phyloP scores from a whole-genome alignment of 2,113 vertebrate genomes.

The Zosterops hypoxanthus region DNA sequence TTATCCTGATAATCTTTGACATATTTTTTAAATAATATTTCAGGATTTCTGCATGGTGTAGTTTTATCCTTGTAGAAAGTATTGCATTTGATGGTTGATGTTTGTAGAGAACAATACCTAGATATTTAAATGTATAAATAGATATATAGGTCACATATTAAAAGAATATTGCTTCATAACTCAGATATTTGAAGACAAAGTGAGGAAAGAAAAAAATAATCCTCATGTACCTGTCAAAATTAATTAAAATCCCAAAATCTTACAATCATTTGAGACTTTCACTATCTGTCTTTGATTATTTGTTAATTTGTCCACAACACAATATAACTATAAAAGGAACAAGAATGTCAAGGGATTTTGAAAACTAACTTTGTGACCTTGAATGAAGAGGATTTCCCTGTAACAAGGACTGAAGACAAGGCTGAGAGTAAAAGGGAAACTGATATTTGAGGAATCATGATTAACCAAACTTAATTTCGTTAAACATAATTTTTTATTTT shows the following conservation, averaged over 20 bases:
- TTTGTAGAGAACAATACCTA: neutral
- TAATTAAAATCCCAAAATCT: neutral
- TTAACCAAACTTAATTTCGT: neutral
- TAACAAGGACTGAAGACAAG: neutral
- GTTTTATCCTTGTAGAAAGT: neutral
- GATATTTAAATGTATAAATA: neutral
- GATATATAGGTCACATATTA: neutral
- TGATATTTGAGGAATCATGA: neutral
- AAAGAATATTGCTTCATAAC: neutral
- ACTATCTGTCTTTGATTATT: neutral
- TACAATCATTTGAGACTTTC: neutral
- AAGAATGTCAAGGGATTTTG: neutral
- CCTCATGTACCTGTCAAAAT: neutral
- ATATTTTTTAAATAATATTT: neutral
- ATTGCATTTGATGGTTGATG: neutral
- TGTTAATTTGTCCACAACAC: neutral
- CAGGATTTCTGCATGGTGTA: neutral
- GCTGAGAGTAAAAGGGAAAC: neutral
- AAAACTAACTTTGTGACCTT: neutral
- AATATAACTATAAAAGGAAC: neutral
- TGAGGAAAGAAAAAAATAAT: neutral
- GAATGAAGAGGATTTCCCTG: neutral
- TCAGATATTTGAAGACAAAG: neutral
- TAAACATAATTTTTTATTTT: neutral
- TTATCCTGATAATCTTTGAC: neutral